A percentile compares a stretch with the other conserved stretches of the same genome.
These are phyloP conservation scores for Theristicus caerulescens DNA, from an alignment of 2,113 vertebrate species.

Conservation along the genomic window DNA sequence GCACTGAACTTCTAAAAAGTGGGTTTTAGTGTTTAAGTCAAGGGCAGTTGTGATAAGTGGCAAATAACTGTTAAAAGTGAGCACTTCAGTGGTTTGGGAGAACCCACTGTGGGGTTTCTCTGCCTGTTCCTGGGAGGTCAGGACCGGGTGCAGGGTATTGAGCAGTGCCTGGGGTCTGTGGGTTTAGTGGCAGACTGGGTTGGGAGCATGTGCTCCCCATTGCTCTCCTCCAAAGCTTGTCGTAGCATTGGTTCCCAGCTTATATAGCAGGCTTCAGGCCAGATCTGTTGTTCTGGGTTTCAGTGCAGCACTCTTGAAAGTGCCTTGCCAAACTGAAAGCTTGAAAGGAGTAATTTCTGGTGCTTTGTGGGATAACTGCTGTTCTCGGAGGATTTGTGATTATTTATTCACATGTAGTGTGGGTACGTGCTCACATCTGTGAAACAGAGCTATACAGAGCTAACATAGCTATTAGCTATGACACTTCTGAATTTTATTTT, in stretches of 20 bases:
- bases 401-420: not conserved
- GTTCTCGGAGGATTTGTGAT: not conserved
- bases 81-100: not conserved
- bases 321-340: not conserved
- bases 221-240: not conserved
- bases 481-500: not conserved
- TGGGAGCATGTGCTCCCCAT: not conserved
- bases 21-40: not conserved
- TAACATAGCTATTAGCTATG: not conserved
- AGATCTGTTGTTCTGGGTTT: not conserved
- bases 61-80: not conserved
- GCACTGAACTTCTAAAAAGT: not conserved
- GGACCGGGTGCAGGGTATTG: not conserved
- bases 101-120: not conserved
- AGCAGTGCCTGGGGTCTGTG: not conserved
- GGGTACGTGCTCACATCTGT: not conserved
- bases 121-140: not conserved
- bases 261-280: not conserved
- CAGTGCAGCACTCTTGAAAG: not conserved
- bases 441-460: too few relatives aligned
- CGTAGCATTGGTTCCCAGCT: not conserved
- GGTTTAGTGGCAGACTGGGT: not conserved
- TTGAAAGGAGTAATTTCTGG: not conserved
- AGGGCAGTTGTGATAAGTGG: not conserved
- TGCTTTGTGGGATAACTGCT: conserved; percentile 17